Evolutionary conservation across 2,113 vertebrate genomes (phyloP).

Genomic region (Hydrolagus affinis): DNA sequence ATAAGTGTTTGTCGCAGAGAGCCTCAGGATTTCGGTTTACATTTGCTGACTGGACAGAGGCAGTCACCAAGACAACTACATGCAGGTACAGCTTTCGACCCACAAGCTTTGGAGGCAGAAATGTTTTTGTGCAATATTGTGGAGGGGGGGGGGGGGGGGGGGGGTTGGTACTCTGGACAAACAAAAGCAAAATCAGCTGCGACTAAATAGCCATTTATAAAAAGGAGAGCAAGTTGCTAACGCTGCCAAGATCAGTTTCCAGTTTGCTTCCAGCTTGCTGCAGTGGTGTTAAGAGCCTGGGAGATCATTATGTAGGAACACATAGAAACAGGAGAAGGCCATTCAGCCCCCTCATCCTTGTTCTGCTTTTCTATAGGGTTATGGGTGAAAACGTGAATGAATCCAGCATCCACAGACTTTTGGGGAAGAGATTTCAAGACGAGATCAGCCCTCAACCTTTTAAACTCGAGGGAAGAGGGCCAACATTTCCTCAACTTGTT

Average conservation of each 20-base stretch:
- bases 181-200: not conserved
- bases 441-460: not conserved
- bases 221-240: not conserved
- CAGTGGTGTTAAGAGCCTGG: not conserved
- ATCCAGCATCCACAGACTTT: not conserved
- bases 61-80: no score
- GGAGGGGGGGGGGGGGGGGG: no score
- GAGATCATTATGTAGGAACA: no score
- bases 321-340: no score
- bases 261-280: not conserved
- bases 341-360: not conserved
- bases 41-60: constrained; percentile 14
- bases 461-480: no score
- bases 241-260: not conserved
- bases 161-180: no score
- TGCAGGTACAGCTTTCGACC: not conserved
- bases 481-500: no score
- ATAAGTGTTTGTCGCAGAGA: constrained; percentile 1
- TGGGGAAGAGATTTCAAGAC: no score
- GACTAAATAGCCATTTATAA: not conserved
- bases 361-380: not conserved
- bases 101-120: not conserved
- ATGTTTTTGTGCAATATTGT: not conserved
- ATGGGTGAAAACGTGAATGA: not conserved
- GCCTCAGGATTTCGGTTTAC: not conserved